phyloP scores from a whole-genome alignment of 2,888 invertebrate species.

The Temnothorax rugatulus region DNA sequence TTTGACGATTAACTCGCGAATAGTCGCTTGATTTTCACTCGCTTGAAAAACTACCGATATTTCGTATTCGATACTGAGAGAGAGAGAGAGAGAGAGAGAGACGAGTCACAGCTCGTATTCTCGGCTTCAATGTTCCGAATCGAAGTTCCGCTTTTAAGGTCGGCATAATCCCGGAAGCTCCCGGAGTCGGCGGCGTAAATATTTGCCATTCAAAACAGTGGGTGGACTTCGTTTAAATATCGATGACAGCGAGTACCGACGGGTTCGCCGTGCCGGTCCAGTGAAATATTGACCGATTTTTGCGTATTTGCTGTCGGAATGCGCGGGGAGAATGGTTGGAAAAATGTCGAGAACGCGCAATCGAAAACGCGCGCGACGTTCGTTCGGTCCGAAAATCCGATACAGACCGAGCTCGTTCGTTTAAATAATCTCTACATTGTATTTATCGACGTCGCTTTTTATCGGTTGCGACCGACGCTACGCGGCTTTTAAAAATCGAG shows the following conservation, averaged over 20 bases:
- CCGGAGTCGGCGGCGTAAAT: conserved; percentile 45
- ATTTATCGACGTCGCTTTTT: conserved; percentile 53
- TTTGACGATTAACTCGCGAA: neutral
- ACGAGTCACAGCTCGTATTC: conserved; percentile 31
- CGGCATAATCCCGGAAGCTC: conserved; percentile 42
- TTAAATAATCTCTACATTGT: conserved; percentile 57
- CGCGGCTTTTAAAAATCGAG: conserved; percentile 46
- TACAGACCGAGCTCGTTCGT: conserved; percentile 53
- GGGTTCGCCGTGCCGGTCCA: conserved; percentile 5
- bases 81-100: too few relatives aligned
- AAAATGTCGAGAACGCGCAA: conserved; percentile 53
- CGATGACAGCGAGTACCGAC: conserved; percentile 49
- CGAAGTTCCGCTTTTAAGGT: conserved; percentile 52
- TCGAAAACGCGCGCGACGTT: conserved; percentile 41
- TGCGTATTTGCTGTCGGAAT: conserved; percentile 36
- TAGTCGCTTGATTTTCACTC: neutral
- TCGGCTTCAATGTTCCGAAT: conserved; percentile 15
- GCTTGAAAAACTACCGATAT: conserved; percentile 18
- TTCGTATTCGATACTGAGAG: conserved; percentile 26
- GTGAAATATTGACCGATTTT: conserved; percentile 57
- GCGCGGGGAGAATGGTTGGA: conserved; percentile 9
- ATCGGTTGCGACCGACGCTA: conserved; percentile 23
- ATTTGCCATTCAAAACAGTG: conserved; percentile 57
- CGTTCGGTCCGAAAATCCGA: conserved; percentile 44
- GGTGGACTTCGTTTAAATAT: conserved; percentile 56